Base-by-base conservation (phyloP, 2,797 vertebrate genomes). In the Rhinichthys osculus region DNA sequence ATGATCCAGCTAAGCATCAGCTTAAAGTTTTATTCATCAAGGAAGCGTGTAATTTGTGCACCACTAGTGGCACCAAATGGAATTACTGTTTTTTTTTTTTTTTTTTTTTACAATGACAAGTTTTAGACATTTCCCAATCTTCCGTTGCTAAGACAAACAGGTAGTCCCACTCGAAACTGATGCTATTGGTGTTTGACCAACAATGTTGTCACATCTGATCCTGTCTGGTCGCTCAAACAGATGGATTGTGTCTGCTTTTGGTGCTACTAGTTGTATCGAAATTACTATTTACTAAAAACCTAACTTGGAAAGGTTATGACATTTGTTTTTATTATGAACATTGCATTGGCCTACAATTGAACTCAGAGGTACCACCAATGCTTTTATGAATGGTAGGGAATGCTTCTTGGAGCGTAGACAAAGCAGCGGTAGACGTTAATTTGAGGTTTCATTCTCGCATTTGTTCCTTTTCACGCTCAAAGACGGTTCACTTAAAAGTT, bases 401-500 rank as follows among this genome's bases (percentile, higher is more conserved):
- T 2, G 7, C 27, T 77, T 67, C 1, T 27, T 78, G 21, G 5
- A 66, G 9, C 1, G 27, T 21, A 47, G 40, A 74, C 40, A 64
- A 76, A 84, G 47, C 30, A 78, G 47, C 5, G 35, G 23, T 66
- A 74, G 30, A 74, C 66, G 71, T 50, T 17, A 83, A 83, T 76
- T 74, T 50, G 40, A 74, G 71, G 81, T 83, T 66, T 83, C 59
- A 10, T 44, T 84, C 9, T 84, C 6, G 0, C 42, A 76, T 69
- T 40, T 19, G 2, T 35, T 27, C 19, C 9, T 66, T 83, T 84
- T 77, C 33, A 9, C 10, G 14, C 21, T 84, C 47, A 69, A 77
- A 77, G 16, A 40, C 7, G 17, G n/a, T 84, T 84, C 62, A 69
- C 47, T 84, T 70, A 78, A 84, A 78, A 78, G 62, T 33, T 54